Conservation (phyloP, 2,113 vertebrate species). For the Hiodon tergisus region DNA sequence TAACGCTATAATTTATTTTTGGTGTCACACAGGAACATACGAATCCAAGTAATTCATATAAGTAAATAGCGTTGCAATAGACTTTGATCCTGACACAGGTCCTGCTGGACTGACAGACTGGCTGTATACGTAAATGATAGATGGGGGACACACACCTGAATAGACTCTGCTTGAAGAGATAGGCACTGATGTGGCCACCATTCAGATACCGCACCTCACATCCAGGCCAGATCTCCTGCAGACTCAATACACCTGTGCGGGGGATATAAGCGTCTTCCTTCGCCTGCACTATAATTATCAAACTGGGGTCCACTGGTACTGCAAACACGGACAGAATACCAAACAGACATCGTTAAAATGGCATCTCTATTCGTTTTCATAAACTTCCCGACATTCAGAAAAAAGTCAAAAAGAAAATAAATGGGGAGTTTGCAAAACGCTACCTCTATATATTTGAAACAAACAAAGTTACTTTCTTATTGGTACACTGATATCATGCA, state of each 20-base stretch:
- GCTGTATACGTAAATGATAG: too few species aligned
- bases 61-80: not conserved
- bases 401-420: too few species aligned
- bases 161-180: conserved; percentile 93
- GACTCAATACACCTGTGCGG: conserved; percentile 85
- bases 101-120: not conserved
- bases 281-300: conserved; percentile 91
- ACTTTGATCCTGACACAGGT: not conserved
- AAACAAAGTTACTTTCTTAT: too few species aligned
- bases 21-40: too few species aligned
- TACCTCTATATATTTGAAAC: too few species aligned
- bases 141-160: conserved; percentile 71
- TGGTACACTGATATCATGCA: too few species aligned
- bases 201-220: conserved; percentile 92
- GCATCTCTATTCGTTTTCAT: too few species aligned
- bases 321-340: conserved; percentile 16
- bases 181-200: conserved; percentile 92
- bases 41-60: too few species aligned
- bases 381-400: too few species aligned
- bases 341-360: not conserved
- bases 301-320: conserved; percentile 93
- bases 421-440: too few species aligned
- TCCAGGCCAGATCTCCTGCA: conserved; percentile 93
- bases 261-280: conserved; percentile 94
- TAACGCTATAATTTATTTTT: not conserved